These are phyloP conservation scores for Heliconius eleuchia DNA, from an alignment of 1,140 invertebrate genomes.

Conservation along the genomic window DNA sequence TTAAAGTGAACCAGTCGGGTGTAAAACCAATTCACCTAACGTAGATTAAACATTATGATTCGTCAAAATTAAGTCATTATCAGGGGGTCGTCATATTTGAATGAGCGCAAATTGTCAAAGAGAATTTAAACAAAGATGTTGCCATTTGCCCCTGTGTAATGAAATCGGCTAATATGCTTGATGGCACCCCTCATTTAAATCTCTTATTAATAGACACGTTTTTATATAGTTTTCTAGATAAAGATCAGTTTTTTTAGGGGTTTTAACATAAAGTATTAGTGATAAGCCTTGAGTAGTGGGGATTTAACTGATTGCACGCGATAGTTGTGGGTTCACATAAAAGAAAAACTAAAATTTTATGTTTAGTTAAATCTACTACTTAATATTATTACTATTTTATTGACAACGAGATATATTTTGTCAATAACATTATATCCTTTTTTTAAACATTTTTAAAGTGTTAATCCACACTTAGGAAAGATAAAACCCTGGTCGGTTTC, in stretches of 20 bases:
- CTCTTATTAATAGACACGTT: constrained; percentile 67
- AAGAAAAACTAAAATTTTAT: not conserved
- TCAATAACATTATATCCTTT: no score
- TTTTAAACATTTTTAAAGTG: no score
- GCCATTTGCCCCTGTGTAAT: constrained; percentile 73
- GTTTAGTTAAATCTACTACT: not conserved
- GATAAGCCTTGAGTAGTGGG: not conserved
- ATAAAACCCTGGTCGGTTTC: no score
- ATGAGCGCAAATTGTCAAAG: constrained; percentile 80
- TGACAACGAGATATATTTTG: no score
- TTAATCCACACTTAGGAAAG: no score
- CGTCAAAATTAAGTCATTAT: constrained; percentile 70
- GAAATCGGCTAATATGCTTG: constrained; percentile 73
- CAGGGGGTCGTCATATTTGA: constrained; percentile 72
- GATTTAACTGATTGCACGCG: not conserved
- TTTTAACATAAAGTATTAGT: not conserved
- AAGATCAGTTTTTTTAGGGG: not conserved
- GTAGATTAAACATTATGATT: constrained; percentile 58
- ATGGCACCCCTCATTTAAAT: constrained; percentile 67
- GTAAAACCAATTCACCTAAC: constrained; percentile 43
- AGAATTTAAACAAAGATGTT: constrained; percentile 79
- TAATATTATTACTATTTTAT: no score
- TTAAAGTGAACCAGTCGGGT: constrained; percentile 32
- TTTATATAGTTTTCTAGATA: constrained; percentile 41
- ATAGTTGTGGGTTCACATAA: not conserved